Conservation (phyloP, 2,888 invertebrate genomes). For the Sesamia inferens region DNA sequence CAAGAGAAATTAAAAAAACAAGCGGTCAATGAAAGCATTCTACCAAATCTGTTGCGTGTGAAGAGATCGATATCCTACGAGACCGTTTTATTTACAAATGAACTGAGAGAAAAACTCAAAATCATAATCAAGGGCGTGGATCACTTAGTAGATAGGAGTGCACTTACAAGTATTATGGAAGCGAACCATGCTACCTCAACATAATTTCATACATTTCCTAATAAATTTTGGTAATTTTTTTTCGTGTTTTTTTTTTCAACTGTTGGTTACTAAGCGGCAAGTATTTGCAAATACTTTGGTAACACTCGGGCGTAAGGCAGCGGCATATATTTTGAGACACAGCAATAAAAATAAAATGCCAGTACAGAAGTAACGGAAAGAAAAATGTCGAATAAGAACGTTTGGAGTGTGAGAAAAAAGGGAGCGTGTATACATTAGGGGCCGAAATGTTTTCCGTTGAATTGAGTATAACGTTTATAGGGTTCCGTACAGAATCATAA, state of each 20-base stretch:
- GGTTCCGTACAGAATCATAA: constrained; percentile 58
- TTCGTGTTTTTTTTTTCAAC: constrained; percentile 63
- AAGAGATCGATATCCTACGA: constrained; percentile 83
- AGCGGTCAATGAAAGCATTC: constrained; percentile 63
- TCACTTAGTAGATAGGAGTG: constrained; percentile 63
- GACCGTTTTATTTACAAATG: constrained; percentile 78
- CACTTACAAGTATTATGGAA: constrained; percentile 70
- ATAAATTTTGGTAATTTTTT: constrained; percentile 67
- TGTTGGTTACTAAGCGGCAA: constrained; percentile 65
- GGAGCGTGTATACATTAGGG: constrained; percentile 69
- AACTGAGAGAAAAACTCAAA: constrained; percentile 78
- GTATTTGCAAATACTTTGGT: constrained; percentile 76
- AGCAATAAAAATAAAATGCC: constrained; percentile 82
- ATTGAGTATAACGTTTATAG: constrained; percentile 66
- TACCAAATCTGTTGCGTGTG: constrained; percentile 76
- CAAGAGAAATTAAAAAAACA: constrained; percentile 48
- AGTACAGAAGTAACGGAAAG: constrained; percentile 73
- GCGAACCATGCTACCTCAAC: constrained; percentile 44
- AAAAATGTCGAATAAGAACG: constrained; percentile 79
- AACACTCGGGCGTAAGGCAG: constrained; percentile 73
- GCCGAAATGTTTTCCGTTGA: constrained; percentile 69
- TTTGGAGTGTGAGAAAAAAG: constrained; percentile 72
- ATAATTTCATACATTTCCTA: constrained; percentile 53
- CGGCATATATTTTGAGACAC: constrained; percentile 80
- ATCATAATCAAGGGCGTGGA: constrained; percentile 71